Conservation (phyloP, 2,888 invertebrate species). For the Chouioia cunea region DNA sequence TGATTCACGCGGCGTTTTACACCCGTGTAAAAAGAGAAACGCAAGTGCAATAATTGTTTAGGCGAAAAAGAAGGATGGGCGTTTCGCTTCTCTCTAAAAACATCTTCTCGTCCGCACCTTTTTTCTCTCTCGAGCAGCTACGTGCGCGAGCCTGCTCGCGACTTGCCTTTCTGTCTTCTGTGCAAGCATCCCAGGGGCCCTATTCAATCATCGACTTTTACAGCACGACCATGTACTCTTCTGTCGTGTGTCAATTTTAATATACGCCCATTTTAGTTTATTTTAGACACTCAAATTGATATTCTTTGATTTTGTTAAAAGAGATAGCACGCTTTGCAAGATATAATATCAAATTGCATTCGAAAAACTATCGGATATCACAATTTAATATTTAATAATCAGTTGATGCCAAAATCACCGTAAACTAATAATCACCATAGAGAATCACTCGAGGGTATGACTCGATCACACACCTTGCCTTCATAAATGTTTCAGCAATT, state of each 20-base stretch:
- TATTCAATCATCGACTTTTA: slow-evolving; percentile 53
- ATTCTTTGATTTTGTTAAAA: no score
- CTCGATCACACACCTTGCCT: slow-evolving; percentile 21
- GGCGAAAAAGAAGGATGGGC: slow-evolving; percentile 38
- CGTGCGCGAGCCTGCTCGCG: slow-evolving; percentile 46
- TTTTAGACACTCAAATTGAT: no score
- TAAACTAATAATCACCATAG: slow-evolving; percentile 35
- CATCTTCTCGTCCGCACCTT: slow-evolving; percentile 39
- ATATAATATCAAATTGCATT: no score
- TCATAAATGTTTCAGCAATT: slow-evolving; percentile 9
- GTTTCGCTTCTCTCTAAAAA: slow-evolving; percentile 38
- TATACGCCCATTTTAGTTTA: no score
- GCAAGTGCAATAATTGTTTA: slow-evolving; percentile 45
- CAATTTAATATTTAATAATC: slow-evolving; percentile 47
- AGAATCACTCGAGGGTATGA: slow-evolving; percentile 8
- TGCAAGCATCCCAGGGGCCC: slow-evolving; percentile 52
- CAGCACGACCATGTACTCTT: slow-evolving; percentile 32
- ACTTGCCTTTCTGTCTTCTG: slow-evolving; percentile 10
- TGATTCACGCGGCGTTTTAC: slow-evolving; percentile 43
- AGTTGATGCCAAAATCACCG: slow-evolving; percentile 28
- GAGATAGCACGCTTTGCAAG: no score
- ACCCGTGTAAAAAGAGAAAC: slow-evolving; percentile 17
- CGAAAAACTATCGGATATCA: slow-evolving; percentile 14
- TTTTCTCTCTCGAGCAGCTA: slow-evolving; percentile 47
- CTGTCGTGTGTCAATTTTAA: neutral